These are phyloP conservation scores for Ceratina calcarata DNA, from an alignment of 1,140 invertebrate species.

Conservation along the genomic window DNA sequence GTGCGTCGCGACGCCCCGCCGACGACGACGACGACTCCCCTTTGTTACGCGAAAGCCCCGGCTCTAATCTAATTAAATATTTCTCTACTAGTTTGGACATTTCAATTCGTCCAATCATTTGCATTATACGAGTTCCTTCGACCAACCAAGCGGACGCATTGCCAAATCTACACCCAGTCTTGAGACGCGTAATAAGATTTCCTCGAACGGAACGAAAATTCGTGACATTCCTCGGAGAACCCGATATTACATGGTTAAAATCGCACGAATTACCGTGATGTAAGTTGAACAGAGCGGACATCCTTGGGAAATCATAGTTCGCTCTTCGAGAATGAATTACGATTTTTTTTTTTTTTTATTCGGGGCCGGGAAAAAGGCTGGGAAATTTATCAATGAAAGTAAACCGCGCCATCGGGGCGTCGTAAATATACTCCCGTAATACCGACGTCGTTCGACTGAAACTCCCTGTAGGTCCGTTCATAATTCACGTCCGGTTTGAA, in stretches of 20 bases:
- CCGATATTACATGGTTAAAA: neutral
- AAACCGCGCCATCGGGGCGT: slow-evolving; percentile 51
- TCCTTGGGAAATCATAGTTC: slow-evolving; percentile 27
- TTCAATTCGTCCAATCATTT: neutral
- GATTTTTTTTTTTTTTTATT: no score
- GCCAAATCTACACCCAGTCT: no score
- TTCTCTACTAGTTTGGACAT: neutral
- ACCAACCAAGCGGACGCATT: neutral
- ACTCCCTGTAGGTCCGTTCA: slow-evolving; percentile 56
- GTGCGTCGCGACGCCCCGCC: no score
- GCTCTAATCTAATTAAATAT: slow-evolving; percentile 10
- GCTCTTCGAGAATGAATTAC: neutral
- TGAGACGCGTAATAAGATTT: no score
- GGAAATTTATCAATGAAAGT: slow-evolving; percentile 63
- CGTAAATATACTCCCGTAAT: slow-evolving; percentile 57
- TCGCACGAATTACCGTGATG: neutral
- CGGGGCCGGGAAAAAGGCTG: neutral
- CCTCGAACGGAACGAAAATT: no score
- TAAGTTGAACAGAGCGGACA: neutral
- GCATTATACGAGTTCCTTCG: neutral
- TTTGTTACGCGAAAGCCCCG: neutral
- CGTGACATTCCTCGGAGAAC: no score
- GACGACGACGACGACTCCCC: neutral
- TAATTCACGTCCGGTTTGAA: slow-evolving; percentile 66
- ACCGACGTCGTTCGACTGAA: slow-evolving; percentile 38